These are phyloP conservation scores for Cyclura pinguis DNA, from an alignment of 2,797 vertebrate species.

Conservation along the genomic window DNA sequence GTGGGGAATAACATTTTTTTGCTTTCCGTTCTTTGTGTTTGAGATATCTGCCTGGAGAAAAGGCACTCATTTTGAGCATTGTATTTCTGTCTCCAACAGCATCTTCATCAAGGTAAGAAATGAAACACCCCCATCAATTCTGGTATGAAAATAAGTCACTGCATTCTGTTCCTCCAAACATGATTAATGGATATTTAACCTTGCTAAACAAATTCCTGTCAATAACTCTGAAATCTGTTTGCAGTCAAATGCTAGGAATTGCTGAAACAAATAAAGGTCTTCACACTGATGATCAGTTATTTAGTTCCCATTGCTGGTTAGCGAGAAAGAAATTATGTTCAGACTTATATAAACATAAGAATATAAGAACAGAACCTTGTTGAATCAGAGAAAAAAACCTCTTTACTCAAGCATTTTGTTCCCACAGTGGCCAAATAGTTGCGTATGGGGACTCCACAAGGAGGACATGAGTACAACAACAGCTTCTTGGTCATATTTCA, in stretches of 20 bases:
- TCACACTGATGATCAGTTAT: slow-evolving; percentile 20
- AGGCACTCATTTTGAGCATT: slow-evolving; percentile 64
- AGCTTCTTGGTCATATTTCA: too few relatives aligned
- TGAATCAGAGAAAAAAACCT: too few relatives aligned
- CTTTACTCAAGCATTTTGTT: too few relatives aligned
- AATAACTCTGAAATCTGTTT: slow-evolving; percentile 32
- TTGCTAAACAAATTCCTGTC: slow-evolving; percentile 60
- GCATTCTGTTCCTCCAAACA: slow-evolving; percentile 44
- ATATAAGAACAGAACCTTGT: too few relatives aligned
- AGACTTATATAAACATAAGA: neutral
- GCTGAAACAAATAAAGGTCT: neutral
- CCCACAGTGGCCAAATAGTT: too few relatives aligned
- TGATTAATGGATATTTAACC: slow-evolving; percentile 53
- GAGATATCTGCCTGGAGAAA: slow-evolving; percentile 49
- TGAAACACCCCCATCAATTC: slow-evolving; percentile 44
- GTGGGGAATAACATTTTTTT: neutral
- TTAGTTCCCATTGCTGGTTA: neutral
- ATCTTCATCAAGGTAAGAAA: slow-evolving; percentile 66
- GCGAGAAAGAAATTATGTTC: neutral
- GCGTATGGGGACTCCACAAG: too few relatives aligned
- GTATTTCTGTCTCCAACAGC: slow-evolving; percentile 56
- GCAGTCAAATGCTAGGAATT: slow-evolving; percentile 35
- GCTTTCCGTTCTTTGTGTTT: neutral
- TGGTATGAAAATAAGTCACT: slow-evolving; percentile 59
- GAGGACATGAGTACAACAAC: too few relatives aligned